Base-by-base conservation (phyloP, 2,797 vertebrate genomes). In the Epinephelus coioides region DNA sequence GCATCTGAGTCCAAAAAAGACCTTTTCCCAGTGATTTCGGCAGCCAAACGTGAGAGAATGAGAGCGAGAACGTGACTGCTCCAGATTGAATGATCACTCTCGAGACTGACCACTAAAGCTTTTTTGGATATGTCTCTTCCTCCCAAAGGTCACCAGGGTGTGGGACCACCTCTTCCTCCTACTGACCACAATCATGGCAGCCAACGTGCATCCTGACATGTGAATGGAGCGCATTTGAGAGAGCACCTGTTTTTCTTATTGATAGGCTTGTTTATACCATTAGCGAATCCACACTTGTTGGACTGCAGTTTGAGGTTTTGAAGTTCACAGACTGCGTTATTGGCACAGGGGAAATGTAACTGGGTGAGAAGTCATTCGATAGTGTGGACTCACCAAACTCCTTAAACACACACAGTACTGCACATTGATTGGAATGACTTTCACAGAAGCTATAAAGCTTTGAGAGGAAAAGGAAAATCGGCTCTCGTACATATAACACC, bases 221-320 rank as follows among this genome's bases (percentile, higher is more conserved):
- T 83, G 90, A 90, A 83, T 27, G 51, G 62, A 72, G 62, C 15
- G 21, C 1, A 11, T 77, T 84, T 65, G 63, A 85, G 53, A 76
- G 72, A 74, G 79, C 84, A 91, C 79, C 90, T 87, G 90, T 85
- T 93, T 92, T 93, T 92, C 69, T 83, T 84, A 90, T 80, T 78
- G 77, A 76, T 51, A 46, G 78, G 49, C 12, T 81, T 82, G 86
- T 87, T 93, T 88, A 88, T 84, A 83, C 67, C 81, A 85, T 91
- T 86, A 83, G 73, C 17, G 27, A 76, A 79, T 81, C 74, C 82
- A 77, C 78, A 88, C 72, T 84, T 79, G 84, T 70, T 90, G 88
- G 85, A 78, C 43, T 40, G 69, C 54, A 78, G 54, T 78, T 66
- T 64, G 53, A 74, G 55, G 80, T 49, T 49, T 49, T 49, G 71